A percentile compares a stretch with the other conserved stretches of the same genome.
Evolutionary conservation across 2,797 vertebrate species (phyloP).

Genomic region (Acrossocheilus wenchowensis): DNA sequence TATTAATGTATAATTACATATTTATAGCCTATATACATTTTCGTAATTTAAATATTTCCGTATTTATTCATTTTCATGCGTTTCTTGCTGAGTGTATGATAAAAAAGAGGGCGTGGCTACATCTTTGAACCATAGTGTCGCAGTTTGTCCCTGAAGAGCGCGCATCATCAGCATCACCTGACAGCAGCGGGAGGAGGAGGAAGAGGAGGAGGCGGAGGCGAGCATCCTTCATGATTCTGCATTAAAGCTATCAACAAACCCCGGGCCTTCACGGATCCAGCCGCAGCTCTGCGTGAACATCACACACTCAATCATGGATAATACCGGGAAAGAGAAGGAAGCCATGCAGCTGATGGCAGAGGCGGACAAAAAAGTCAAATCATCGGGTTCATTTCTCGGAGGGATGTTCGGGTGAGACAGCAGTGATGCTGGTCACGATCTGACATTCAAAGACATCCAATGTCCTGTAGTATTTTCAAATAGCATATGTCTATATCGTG

Average conservation of each 20-base stretch:
- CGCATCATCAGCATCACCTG: slow-evolving; percentile 53
- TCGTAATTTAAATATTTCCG: neutral
- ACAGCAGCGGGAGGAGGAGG: slow-evolving; percentile 3
- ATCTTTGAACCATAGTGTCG: neutral
- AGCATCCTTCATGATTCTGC: slow-evolving; percentile 53
- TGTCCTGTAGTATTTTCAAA: slow-evolving; percentile 5
- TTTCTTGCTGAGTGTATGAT: neutral
- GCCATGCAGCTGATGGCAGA: slow-evolving; percentile 97
- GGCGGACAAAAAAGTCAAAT: slow-evolving; percentile 94
- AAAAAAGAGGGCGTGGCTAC: slow-evolving; percentile 3
- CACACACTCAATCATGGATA: slow-evolving; percentile 82
- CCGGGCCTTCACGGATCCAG: slow-evolving; percentile 3
- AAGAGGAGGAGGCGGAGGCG: slow-evolving; percentile 5
- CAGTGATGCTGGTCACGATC: slow-evolving; percentile 36
- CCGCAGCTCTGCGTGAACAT: neutral
- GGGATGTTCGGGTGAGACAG: slow-evolving; percentile 93
- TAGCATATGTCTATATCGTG: no score
- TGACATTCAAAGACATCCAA: slow-evolving; percentile 46
- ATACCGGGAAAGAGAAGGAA: slow-evolving; percentile 93
- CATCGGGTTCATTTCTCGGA: slow-evolving; percentile 93
- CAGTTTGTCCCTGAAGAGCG: neutral
- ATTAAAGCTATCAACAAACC: slow-evolving; percentile 25
- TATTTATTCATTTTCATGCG: neutral
- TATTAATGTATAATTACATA: neutral
- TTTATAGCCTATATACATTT: neutral